phyloP scores from a whole-genome alignment of 2,113 vertebrate species.

The Mesembrinibis cayennensis region DNA sequence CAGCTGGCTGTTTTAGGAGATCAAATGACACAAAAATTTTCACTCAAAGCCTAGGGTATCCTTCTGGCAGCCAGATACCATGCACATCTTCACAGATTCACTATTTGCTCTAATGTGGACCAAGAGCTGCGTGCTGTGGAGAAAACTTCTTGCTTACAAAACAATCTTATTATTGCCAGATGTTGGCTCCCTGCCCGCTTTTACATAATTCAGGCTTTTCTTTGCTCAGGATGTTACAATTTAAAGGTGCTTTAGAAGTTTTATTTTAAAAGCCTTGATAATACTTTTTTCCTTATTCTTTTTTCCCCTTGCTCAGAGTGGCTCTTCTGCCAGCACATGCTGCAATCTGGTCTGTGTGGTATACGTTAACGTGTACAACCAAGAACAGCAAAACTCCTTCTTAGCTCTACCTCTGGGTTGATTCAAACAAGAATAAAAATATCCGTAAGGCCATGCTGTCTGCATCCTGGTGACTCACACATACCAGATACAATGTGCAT shows the following conservation, averaged over 20 bases:
- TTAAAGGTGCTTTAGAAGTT: constrained; percentile 75
- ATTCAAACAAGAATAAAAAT: constrained; percentile 42
- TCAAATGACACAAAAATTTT: constrained; percentile 63
- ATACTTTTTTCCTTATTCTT: background rate
- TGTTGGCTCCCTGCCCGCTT: constrained; percentile 71
- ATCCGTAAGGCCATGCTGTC: background rate
- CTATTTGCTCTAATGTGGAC: constrained; percentile 43
- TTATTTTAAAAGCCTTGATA: constrained; percentile 63
- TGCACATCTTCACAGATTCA: constrained; percentile 52
- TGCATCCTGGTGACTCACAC: background rate
- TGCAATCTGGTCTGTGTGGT: background rate
- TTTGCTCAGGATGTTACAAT: constrained; percentile 71
- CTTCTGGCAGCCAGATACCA: constrained; percentile 64
- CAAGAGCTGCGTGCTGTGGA: constrained; percentile 50
- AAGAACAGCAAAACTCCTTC: background rate
- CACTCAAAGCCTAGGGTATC: constrained; percentile 48
- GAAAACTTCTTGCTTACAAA: constrained; percentile 75
- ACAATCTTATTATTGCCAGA: constrained; percentile 77
- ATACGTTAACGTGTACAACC: background rate
- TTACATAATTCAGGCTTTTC: constrained; percentile 73
- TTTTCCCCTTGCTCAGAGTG: background rate
- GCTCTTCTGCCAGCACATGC: background rate
- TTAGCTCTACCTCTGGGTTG: background rate
- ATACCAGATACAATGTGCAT: background rate
- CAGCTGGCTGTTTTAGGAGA: constrained; percentile 64